These are phyloP conservation scores for Dendronephthya gigantea DNA, from an alignment of 64 coral and sea anemone species.

Conservation along the genomic window DNA sequence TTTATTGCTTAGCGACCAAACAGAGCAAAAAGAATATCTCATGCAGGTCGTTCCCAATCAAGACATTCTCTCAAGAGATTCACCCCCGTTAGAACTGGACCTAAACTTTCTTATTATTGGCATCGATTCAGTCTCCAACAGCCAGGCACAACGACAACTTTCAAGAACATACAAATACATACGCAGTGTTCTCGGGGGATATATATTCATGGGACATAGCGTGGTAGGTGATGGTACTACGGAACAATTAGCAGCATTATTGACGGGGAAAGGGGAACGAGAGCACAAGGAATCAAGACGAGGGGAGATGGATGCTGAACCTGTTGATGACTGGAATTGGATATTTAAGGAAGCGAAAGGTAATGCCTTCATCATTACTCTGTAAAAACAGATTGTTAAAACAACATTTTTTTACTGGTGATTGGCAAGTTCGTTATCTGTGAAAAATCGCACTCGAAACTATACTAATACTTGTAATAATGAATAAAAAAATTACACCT, in stretches of 20 bases:
- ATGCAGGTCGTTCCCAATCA: neutral
- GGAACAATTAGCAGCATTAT: neutral
- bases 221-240: conserved; percentile 4
- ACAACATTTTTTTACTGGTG: too few relatives aligned
- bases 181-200: neutral
- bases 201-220: conserved; percentile 7
- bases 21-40: neutral
- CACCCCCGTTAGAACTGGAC: neutral
- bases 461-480: too few relatives aligned
- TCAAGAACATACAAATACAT: neutral
- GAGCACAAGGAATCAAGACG: neutral
- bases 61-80: neutral
- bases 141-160: neutral
- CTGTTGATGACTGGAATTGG: conserved; percentile 4
- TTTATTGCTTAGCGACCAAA: neutral
- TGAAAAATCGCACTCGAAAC: too few relatives aligned
- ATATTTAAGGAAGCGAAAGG: neutral
- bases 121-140: neutral
- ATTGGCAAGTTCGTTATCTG: too few relatives aligned
- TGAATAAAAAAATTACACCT: too few relatives aligned
- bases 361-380: neutral
- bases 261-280: neutral
- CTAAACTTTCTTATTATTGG: conserved; percentile 4
- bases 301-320: neutral
- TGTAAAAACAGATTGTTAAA: too few relatives aligned